Base-by-base conservation (phyloP, 2,888 invertebrate species). In the Amphimallon solstitiale region DNA sequence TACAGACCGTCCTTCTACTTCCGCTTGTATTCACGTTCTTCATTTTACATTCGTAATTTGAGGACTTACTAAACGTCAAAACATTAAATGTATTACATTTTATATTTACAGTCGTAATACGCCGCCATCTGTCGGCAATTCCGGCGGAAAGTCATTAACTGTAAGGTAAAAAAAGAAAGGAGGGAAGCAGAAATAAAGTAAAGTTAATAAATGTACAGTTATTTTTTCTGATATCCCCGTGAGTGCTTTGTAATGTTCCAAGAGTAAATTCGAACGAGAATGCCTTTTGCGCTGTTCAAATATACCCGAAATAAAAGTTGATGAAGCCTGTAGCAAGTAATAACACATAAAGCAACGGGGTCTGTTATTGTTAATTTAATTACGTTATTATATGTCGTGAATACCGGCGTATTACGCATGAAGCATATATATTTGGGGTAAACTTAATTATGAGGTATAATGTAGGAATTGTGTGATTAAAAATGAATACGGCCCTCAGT, bases 341-440 rank as follows among this genome's bases (percentile, higher is more conserved):
- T 40, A 40, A 56, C 38, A 40, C 23, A 40, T 56, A 23, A 40
- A 40, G 19, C 56, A 40, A 14, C 40, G 40, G 19, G 14, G 23
- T 0, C 29, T 56, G 56, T 21, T 56, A 56, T 56, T 56, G 56
- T 56, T 56, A 35, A 56, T 21, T 56, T 56, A 56, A 56, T 38
- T 40, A 14, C 12, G 5, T 4, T n/a, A 2, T 23, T 56, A n/a
- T n/a, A n/a, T n/a, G n/a, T n/a, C n/a, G n/a, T 35, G 35, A 35
- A 5, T 35, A 35, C 9, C 9, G 35, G 6, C 35, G 35, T 35
- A 35, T 7, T 35, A n/a, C n/a, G n/a, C n/a, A n/a, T n/a, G n/a
- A n/a, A n/a, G n/a, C n/a, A n/a, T n/a, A n/a, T n/a, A n/a, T n/a
- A n/a, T n/a, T n/a, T n/a, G n/a, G n/a, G n/a, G n/a, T n/a, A 40